Conservation (phyloP, 1,140 invertebrate genomes). For the Callitettix versicolor region DNA sequence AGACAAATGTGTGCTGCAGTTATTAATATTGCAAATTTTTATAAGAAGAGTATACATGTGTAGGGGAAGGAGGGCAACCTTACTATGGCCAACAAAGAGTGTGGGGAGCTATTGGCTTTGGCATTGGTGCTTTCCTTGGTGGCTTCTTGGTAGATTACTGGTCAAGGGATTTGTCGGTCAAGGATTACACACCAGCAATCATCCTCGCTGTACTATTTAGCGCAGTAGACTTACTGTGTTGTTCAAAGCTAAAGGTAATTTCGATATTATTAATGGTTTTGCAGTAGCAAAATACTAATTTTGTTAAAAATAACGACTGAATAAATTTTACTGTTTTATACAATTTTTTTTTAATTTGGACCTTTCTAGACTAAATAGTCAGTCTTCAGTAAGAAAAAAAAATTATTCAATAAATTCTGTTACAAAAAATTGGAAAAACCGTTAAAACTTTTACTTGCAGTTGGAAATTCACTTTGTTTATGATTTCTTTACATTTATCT, state of each 20-base stretch:
- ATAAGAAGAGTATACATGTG: neutral
- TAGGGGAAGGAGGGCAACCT: slow-evolving; percentile 45
- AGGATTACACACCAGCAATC: slow-evolving; percentile 59
- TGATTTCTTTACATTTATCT: too few species aligned
- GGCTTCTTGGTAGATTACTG: slow-evolving; percentile 50
- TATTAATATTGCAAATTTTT: too few species aligned
- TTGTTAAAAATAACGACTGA: neutral
- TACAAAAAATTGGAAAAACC: too few species aligned
- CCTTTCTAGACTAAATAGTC: neutral
- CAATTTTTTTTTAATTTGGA: neutral
- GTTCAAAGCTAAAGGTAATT: slow-evolving; percentile 45
- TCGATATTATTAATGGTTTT: too few species aligned
- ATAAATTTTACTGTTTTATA: neutral
- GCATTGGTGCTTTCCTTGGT: slow-evolving; percentile 50
- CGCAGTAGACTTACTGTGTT: slow-evolving; percentile 49
- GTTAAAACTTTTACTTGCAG: too few species aligned
- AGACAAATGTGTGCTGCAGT: too few species aligned
- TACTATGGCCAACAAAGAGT: slow-evolving; percentile 65
- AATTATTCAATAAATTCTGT: too few species aligned
- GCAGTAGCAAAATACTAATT: neutral
- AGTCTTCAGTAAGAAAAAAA: too few species aligned
- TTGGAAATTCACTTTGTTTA: too few species aligned
- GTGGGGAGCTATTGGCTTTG: slow-evolving; percentile 69
- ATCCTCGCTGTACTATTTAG: slow-evolving; percentile 49
- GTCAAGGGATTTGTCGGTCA: slow-evolving; percentile 38